Base-by-base conservation (phyloP, 2,113 vertebrate species). In the Fregetta grallaria region DNA sequence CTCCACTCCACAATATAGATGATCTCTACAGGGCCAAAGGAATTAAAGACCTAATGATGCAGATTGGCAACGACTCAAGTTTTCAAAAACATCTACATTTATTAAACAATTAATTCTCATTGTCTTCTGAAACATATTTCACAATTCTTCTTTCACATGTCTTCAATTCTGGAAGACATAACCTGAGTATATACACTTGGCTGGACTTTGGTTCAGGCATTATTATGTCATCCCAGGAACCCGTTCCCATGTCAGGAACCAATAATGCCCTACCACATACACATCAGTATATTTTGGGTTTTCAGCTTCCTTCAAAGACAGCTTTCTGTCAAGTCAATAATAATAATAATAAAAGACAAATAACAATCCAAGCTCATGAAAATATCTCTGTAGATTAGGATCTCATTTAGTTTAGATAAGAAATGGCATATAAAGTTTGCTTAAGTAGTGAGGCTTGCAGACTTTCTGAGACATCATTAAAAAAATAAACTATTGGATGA, bases 291-390 rank as follows among this genome's bases (percentile, higher is more conserved):
- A 58, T 72, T 80, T 59, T 4, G 5, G 3, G 15, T 23, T 78
- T 80, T 72, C 44, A 58, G 1, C 17, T 76, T 65, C 36, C 30
- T 63, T 62, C 68, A 70, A 75, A 85, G 36, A 38, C 16, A 72
- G 34, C 5, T 53, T 91, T 79, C 66, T 90, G 49, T 88, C 83
- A 89, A 91, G 65, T 29, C 38, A 95, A 66, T 72, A 58, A 47
- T 34, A 59, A 47, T 34, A 59, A 30, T 50, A 71, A 68, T 8
- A 75, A 61, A 55, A 40, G 49, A 73, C 13, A 68, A 94, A 68
- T 32, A 80, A 30, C 25, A 45, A 58, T 56, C 32, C 62, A 82
- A 72, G 7, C 3, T 84, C 13, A 65, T 56, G 7, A 87, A 81
- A 76, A 38, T 76, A 63, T 76, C 76, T 74, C 70, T 91, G n/a